These are phyloP conservation scores for Nymphalis polychloros DNA, from an alignment of 2,888 invertebrate species.

Conservation along the genomic window DNA sequence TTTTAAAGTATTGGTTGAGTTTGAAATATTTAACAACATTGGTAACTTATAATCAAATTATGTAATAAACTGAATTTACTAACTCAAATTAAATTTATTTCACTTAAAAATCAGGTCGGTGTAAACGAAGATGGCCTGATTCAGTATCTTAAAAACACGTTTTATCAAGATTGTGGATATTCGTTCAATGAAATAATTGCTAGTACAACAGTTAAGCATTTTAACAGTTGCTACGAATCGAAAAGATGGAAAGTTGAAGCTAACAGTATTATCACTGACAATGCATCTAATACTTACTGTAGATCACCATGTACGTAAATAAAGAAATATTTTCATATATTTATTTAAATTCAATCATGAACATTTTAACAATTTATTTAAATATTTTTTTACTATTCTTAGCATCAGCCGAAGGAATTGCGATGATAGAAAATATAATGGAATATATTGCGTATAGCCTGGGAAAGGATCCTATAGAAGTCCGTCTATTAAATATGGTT, in stretches of 20 bases:
- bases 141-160: slow-evolving; percentile 81
- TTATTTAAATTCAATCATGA: background rate
- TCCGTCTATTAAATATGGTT: slow-evolving; percentile 80
- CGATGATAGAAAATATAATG: slow-evolving; percentile 85
- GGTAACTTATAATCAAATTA: no score
- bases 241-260: slow-evolving; percentile 81
- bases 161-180: slow-evolving; percentile 79
- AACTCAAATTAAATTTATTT: no score
- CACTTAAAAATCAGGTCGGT: slow-evolving; percentile 70
- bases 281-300: slow-evolving; percentile 86
- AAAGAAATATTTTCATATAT: background rate
- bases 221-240: slow-evolving; percentile 80
- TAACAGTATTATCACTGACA: slow-evolving; percentile 82
- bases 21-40: no score
- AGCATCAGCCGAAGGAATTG: slow-evolving; percentile 84
- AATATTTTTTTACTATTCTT: slow-evolving; percentile 35
- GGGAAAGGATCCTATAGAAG: slow-evolving; percentile 81
- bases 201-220: slow-evolving; percentile 56
- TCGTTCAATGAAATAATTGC: slow-evolving; percentile 73
- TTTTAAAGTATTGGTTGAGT: no score
- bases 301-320: slow-evolving; percentile 84
- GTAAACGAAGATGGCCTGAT: slow-evolving; percentile 84
- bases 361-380: background rate
- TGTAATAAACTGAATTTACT: no score
- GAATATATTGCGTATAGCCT: slow-evolving; percentile 83